Base-by-base conservation (phyloP, 2,113 vertebrate genomes). In the Eonycteris spelaea region DNA sequence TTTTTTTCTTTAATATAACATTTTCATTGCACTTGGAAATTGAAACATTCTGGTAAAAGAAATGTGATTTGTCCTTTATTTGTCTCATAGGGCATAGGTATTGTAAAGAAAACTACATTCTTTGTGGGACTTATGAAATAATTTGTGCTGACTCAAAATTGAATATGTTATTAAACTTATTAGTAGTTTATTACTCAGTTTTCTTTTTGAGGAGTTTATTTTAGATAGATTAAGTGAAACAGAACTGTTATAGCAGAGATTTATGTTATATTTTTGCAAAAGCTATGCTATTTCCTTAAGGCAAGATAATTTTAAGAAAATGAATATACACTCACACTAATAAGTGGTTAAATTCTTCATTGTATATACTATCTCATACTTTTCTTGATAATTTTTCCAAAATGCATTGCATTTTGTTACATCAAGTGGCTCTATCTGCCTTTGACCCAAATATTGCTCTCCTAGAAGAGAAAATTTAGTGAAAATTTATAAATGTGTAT, bases 401-500 rank as follows among this genome's bases (percentile, higher is more conserved):
- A 96, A 59, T 84, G 57, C 1, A 89, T 86, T 68, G 48, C 21
- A 51, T 38, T 95, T 82, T 79, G 8, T 90, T 19, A 35, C 13
- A 65, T 40, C 7, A 82, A 83, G 19, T 86, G 85, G 22, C 9
- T 96, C 53, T 13, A 35, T 68, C 24, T 68, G 70, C 40, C 28
- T 92, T 86, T 93, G 61, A 88, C 38, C 45, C 51, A 93, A 53
- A 91, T 77, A 88, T 5, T 78, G 6, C 19, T 95, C 45, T 92
- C 94, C 71, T 96, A 57, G 75, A 97, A 94, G 65, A 93, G 43
- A 91, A 89, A 94, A 71, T 86, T 97, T 59, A 86, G 71, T 91
- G 86, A 96, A 98, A 98, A 97, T 85, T n/a, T 86, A 91, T 98
- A 96, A 90, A 97, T 51, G 51, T 16, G 15, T 51, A 90, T 98